Conservation (phyloP, 2,888 invertebrate genomes). For the Ormyrus pomaceus region DNA sequence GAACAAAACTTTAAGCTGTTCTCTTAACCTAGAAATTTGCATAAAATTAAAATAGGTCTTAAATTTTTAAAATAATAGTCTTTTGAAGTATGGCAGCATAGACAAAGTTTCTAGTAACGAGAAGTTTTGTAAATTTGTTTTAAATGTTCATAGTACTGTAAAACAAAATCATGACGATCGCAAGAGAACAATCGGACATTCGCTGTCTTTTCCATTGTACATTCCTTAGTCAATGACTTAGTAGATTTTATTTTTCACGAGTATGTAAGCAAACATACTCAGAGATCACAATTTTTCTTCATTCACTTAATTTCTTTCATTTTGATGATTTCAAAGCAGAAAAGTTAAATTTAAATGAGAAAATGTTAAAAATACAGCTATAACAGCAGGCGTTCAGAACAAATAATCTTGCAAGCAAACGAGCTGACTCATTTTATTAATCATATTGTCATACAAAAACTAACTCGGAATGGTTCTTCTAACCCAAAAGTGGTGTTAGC, state of each 20-base stretch:
- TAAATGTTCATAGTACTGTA: constrained; percentile 35
- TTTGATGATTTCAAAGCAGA: constrained; percentile 11
- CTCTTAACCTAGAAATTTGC: constrained; percentile 12
- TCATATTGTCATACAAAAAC: constrained; percentile 59
- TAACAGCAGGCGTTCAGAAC: constrained; percentile 44
- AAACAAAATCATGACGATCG: constrained; percentile 42
- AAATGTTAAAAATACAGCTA: constrained; percentile 23
- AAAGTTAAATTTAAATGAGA: constrained; percentile 13
- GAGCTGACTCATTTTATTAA: constrained; percentile 41
- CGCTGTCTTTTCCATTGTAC: constrained; percentile 43
- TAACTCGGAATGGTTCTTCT: constrained; percentile 72
- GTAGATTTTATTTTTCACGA: constrained; percentile 39
- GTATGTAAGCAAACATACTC: constrained; percentile 31
- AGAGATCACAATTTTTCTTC: constrained; percentile 7
- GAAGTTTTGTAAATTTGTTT: constrained; percentile 45
- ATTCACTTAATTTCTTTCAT: constrained; percentile 15
- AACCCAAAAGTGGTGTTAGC: constrained; percentile 68
- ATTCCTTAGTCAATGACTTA: constrained; percentile 41
- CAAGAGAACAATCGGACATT: constrained; percentile 52
- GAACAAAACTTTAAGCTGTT: constrained; percentile 42
- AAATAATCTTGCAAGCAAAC: constrained; percentile 37
- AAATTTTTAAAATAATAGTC: constrained; percentile 26
- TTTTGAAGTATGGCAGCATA: constrained; percentile 67
- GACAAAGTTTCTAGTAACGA: constrained; percentile 52
- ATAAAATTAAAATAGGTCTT: not conserved